Evolutionary conservation across 2,888 invertebrate genomes (phyloP).

Genomic region (Plagodis dolabraria): DNA sequence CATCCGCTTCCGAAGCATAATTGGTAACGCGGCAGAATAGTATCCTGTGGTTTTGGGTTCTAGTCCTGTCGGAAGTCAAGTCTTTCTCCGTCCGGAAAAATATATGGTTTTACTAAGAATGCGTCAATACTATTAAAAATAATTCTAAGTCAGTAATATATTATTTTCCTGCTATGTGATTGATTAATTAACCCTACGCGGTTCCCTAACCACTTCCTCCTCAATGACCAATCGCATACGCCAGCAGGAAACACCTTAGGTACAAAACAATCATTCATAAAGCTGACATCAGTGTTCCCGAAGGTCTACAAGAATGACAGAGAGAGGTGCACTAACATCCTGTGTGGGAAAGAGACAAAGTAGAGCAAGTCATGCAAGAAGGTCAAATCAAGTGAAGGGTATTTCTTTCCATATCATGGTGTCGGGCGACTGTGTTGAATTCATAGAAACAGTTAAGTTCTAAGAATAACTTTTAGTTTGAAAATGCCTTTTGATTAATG

Average conservation of each 20-base stretch:
- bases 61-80: too few species aligned
- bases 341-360: slow-evolving; percentile 24
- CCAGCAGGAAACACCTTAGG: slow-evolving; percentile 14
- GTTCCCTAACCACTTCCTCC: not conserved
- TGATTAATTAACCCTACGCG: too few species aligned
- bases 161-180: too few species aligned
- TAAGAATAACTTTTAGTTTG: too few species aligned
- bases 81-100: too few species aligned
- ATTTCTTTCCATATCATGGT: slow-evolving; percentile 19
- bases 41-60: too few species aligned
- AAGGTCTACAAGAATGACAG: slow-evolving; percentile 17
- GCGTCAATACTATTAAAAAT: too few species aligned
- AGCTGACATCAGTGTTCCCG: slow-evolving; percentile 17
- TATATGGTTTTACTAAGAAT: too few species aligned
- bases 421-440: slow-evolving; percentile 15
- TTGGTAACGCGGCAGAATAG: too few species aligned
- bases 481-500: too few species aligned
- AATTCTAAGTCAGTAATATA: too few species aligned
- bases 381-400: slow-evolving; percentile 38
- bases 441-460: not conserved
- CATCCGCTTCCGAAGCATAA: too few species aligned
- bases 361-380: slow-evolving; percentile 26
- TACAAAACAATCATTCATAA: slow-evolving; percentile 2
- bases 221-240: slow-evolving; percentile 1
- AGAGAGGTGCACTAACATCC: slow-evolving; percentile 13